phyloP scores from a whole-genome alignment of 1,140 invertebrate species.

The Dendrolimus kikuchii region DNA sequence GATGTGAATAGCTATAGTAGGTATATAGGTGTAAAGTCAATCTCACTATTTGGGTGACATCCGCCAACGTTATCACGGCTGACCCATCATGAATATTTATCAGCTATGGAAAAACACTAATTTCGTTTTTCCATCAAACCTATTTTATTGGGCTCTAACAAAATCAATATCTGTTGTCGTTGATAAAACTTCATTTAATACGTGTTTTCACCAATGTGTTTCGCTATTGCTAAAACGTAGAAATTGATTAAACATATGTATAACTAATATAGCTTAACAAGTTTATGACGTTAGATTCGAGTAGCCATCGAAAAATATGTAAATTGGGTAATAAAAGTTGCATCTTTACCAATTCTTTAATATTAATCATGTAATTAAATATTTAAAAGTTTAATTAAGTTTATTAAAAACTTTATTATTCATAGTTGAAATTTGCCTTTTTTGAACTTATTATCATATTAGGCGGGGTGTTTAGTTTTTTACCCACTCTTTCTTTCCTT shows the following conservation, averaged over 20 bases:
- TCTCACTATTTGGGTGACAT: conserved; percentile 28
- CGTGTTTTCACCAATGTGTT: no score
- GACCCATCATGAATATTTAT: conserved; percentile 57
- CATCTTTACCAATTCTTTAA: no score
- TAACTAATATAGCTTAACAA: not conserved
- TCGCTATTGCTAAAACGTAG: not conserved
- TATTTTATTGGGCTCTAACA: conserved; percentile 12
- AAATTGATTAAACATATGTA: not conserved
- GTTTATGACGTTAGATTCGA: not conserved
- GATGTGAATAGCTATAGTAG: not conserved
- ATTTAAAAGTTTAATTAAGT: no score
- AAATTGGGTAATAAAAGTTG: no score
- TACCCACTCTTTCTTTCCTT: no score
- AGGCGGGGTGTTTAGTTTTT: no score
- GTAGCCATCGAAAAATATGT: no score
- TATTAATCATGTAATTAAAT: no score
- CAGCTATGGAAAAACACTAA: conserved; percentile 52
- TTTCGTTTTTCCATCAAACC: conserved; percentile 29
- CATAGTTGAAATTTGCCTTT: no score
- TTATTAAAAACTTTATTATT: no score
- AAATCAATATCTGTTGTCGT: conserved; percentile 32
- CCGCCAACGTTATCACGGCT: conserved; percentile 30
- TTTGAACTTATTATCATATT: no score
- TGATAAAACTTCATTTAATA: conserved; percentile 9
- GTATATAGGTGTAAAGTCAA: conserved; percentile 6